Percentiles rank a stretch among this genome's conserved stretches.
Evolutionary conservation across 2,113 vertebrate genomes (phyloP).

Genomic region (Lampris incognitus): DNA sequence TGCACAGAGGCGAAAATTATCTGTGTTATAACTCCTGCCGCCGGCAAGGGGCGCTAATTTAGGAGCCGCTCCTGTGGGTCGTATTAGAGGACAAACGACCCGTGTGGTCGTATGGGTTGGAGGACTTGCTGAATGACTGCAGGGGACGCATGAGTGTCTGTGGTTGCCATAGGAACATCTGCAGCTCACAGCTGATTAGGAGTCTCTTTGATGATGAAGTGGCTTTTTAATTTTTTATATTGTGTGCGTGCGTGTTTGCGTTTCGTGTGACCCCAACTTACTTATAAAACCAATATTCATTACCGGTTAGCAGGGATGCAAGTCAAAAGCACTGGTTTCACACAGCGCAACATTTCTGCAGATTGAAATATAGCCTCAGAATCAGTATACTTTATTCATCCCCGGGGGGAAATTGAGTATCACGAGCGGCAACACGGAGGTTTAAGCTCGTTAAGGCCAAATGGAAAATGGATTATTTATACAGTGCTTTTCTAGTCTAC

Average conservation of each 20-base stretch:
- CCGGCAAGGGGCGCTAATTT: no score
- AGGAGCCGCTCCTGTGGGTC: no score
- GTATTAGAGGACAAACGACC: no score
- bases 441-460: no score
- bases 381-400: no score
- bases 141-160: conserved; percentile 28
- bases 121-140: conserved; percentile 29
- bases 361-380: no score
- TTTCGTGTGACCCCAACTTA: background rate
- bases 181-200: conserved; percentile 44
- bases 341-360: background rate
- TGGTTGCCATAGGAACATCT: conserved; percentile 63
- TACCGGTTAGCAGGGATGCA: background rate
- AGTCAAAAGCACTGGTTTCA: background rate
- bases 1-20: no score
- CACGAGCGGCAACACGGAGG: no score
- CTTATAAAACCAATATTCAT: background rate
- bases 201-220: conserved; percentile 57
- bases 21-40: no score
- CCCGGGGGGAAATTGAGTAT: no score
- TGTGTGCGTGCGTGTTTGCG: conserved; percentile 4
- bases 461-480: no score
- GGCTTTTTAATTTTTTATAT: conserved; percentile 15
- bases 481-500: no score
- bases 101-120: conserved; percentile 3